phyloP scores from a whole-genome alignment of 2,888 invertebrate species.

The Disparrhopalites patrizii region DNA sequence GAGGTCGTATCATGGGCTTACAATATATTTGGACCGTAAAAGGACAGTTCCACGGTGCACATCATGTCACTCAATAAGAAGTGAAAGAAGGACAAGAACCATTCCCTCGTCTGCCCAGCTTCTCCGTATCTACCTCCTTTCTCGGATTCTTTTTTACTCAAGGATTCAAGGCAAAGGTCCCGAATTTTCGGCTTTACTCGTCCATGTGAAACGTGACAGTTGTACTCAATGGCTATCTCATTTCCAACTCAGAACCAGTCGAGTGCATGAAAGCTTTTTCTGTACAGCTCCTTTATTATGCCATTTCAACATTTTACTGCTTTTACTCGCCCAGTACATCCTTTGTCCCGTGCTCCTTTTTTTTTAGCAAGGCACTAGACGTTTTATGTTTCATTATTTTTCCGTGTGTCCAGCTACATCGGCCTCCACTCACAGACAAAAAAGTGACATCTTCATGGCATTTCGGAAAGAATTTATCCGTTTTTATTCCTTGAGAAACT shows the following conservation, averaged over 20 bases:
- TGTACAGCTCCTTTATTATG: background rate
- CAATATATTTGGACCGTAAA: background rate
- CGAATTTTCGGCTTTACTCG: conserved; percentile 10
- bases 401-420: too few relatives aligned
- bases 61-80: conserved; percentile 9
- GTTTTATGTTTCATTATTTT: too few relatives aligned
- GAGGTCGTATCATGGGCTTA: background rate
- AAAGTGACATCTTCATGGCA: too few relatives aligned
- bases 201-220: conserved; percentile 23
- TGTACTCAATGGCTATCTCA: conserved; percentile 17
- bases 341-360: background rate
- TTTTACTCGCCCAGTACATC: background rate
- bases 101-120: too few relatives aligned
- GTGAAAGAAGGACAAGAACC: background rate
- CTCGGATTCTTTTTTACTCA: background rate
- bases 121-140: background rate
- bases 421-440: too few relatives aligned
- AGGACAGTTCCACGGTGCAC: background rate
- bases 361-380: too few relatives aligned
- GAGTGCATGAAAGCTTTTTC: conserved; percentile 6
- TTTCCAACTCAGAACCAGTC: conserved; percentile 10
- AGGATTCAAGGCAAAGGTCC: background rate
- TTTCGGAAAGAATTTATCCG: too few relatives aligned
- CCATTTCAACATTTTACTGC: background rate
- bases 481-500: too few relatives aligned